Evolutionary conservation across 1,140 invertebrate species (phyloP).

Genomic region (Drosophila pandora): DNA sequence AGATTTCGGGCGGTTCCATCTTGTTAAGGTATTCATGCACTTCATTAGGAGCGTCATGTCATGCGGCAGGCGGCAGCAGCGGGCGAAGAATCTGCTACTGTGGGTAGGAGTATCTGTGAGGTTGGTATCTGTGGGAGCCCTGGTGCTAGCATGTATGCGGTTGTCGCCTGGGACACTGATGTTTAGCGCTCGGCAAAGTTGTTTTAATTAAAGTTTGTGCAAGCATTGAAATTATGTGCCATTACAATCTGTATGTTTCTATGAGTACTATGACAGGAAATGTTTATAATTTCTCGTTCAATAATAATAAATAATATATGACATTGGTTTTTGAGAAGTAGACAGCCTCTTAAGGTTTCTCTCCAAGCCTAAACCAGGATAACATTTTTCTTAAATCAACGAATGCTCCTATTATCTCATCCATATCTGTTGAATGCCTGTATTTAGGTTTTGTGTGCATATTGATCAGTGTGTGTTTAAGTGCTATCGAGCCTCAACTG

Average conservation of each 20-base stretch:
- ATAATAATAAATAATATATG: too few species aligned
- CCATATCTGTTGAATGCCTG: background rate
- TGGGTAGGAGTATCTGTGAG: slow-evolving; percentile 11
- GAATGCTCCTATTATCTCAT: background rate
- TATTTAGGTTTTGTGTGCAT: slow-evolving; percentile 1
- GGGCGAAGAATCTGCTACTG: slow-evolving; percentile 14
- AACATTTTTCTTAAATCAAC: background rate
- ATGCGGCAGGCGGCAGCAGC: slow-evolving; percentile 27
- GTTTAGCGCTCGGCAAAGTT: slow-evolving; percentile 68
- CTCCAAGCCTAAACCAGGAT: background rate
- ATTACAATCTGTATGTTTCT: slow-evolving; percentile 40
- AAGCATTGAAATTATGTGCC: slow-evolving; percentile 71
- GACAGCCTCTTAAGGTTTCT: too few species aligned
- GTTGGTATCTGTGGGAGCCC: slow-evolving; percentile 9
- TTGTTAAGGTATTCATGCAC: slow-evolving; percentile 75
- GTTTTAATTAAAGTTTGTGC: slow-evolving; percentile 78
- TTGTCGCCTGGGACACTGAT: slow-evolving; percentile 45
- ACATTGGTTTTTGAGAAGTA: too few species aligned
- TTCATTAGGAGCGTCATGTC: slow-evolving; percentile 74
- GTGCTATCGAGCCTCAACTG: slow-evolving; percentile 21
- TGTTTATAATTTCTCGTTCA: background rate
- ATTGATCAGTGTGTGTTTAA: slow-evolving; percentile 11
- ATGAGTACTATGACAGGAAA: slow-evolving; percentile 7
- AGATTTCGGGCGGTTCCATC: slow-evolving; percentile 35
- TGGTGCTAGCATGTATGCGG: slow-evolving; percentile 5